These are phyloP conservation scores for Gnathonemus longibarbis DNA, from an alignment of 2,113 vertebrate species.

Conservation along the genomic window DNA sequence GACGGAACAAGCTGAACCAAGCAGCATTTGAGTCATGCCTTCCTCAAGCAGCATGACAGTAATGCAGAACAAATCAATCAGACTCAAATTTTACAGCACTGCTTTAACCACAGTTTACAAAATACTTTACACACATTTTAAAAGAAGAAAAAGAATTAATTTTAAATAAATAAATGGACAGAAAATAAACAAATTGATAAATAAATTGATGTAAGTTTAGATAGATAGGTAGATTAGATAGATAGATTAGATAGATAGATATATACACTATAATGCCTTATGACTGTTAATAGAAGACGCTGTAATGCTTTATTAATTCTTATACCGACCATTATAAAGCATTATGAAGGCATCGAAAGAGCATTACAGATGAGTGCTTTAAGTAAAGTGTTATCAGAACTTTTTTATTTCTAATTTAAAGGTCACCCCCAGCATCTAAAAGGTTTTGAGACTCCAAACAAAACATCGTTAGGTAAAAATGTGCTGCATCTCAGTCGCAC, in stretches of 20 bases:
- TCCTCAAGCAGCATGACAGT: not conserved
- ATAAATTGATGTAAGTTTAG: too few relatives aligned
- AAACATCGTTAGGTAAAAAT: not conserved
- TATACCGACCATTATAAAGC: too few relatives aligned
- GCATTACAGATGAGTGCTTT: not conserved
- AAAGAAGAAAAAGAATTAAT: not conserved
- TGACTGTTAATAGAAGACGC: too few relatives aligned
- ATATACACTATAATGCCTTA: too few relatives aligned
- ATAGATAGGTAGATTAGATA: too few relatives aligned
- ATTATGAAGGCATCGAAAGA: not conserved
- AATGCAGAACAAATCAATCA: not conserved
- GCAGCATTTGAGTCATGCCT: not conserved
- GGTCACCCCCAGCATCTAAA: not conserved
- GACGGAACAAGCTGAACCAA: not conserved
- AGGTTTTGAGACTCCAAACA: not conserved
- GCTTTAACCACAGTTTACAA: not conserved
- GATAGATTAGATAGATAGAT: too few relatives aligned
- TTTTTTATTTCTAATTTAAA: not conserved
- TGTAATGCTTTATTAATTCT: too few relatives aligned
- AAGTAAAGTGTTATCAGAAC: not conserved
- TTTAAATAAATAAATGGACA: not conserved
- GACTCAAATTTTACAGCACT: too few relatives aligned
- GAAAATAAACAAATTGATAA: not conserved
- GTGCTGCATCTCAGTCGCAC: not conserved
- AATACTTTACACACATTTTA: not conserved